Evolutionary conservation across 1,140 invertebrate species (phyloP), one percentile per base, ranked within the genome.

Genomic region (Trichonephila clavipes): DNA sequence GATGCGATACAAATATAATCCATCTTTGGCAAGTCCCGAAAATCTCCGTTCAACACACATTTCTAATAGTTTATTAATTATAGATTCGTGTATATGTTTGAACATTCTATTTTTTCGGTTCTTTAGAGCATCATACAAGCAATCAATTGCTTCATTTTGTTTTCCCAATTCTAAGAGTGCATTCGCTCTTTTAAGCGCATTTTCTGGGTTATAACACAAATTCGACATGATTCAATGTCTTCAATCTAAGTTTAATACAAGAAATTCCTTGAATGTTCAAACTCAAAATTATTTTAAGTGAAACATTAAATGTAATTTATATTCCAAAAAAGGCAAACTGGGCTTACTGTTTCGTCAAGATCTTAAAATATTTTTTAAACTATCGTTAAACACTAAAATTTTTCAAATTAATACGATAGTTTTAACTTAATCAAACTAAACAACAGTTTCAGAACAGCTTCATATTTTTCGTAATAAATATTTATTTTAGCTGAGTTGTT

Each of bases 51-150:
- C 99, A 66, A 99, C 99, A 96, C 99, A 99, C 12, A 99, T 97
- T 95, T 99, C 98, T 95, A 99, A 96, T 95, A 99, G 99, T 96
- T 99, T 99, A 97, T 99, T 98, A 99, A 99, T 99, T 95, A 99
- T 99, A 2, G 99, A 98, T 96, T 99, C 99, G 95, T 99, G 97
- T 21, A 99, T 98, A 94, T 98, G 98, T 95, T 99, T 98, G 97
- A 99, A 99, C 87, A 98, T 98, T 97, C 99, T 98, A 97, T 99
- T 99, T 94, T 97, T 97, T 96, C 98, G 98, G 95, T 99, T 99
- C 85, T 99, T 98, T 96, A 99, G 99, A 95, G 99, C 98, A 96
- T 99, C 99, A 96, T 99, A 99, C 44, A 99, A 96, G 21, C 99
- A 99, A 96, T 99, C 99, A 95, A 99, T 96, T 92, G 99, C 99